Percentiles rank a stretch among this genome's conserved stretches.
These are phyloP conservation scores for Gymnopithys bicolor DNA, from an alignment of 2,797 vertebrate species.

Conservation along the genomic window DNA sequence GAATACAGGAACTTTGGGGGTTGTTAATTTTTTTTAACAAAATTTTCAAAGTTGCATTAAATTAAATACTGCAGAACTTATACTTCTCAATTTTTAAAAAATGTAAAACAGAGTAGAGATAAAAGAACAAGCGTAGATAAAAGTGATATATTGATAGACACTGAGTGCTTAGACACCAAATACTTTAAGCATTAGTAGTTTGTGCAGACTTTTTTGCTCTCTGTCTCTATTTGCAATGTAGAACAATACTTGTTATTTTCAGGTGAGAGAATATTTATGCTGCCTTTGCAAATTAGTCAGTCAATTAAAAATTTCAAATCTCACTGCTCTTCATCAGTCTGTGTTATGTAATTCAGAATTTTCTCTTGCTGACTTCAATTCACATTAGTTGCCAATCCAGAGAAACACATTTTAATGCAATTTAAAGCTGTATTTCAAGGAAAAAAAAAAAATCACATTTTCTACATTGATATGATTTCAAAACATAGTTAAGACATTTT, in stretches of 20 bases:
- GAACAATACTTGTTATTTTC: not conserved
- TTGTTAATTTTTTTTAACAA: not conserved
- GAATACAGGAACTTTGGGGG: rapidly evolving
- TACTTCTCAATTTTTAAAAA: rapidly evolving
- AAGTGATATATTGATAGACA: not conserved
- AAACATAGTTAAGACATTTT: not conserved
- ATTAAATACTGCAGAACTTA: not conserved
- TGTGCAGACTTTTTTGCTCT: not conserved
- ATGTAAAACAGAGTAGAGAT: not conserved
- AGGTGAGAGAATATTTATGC: not conserved
- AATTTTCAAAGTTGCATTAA: not conserved
- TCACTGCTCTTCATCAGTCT: not conserved
- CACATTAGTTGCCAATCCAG: not conserved
- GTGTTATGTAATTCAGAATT: not conserved
- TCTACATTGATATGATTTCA: not conserved
- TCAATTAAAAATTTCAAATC: not conserved
- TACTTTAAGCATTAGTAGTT: not conserved
- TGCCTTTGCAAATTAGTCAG: not conserved
- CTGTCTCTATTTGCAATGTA: not conserved
- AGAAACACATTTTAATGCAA: not conserved
- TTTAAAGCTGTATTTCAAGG: not conserved
- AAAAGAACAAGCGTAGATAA: not conserved
- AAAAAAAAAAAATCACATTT: not conserved
- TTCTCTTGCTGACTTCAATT: not conserved
- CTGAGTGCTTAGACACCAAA: not conserved